Evolutionary conservation across 2,797 vertebrate genomes (phyloP), one percentile per base, ranked within the genome.

Genomic region (Karalla daura): DNA sequence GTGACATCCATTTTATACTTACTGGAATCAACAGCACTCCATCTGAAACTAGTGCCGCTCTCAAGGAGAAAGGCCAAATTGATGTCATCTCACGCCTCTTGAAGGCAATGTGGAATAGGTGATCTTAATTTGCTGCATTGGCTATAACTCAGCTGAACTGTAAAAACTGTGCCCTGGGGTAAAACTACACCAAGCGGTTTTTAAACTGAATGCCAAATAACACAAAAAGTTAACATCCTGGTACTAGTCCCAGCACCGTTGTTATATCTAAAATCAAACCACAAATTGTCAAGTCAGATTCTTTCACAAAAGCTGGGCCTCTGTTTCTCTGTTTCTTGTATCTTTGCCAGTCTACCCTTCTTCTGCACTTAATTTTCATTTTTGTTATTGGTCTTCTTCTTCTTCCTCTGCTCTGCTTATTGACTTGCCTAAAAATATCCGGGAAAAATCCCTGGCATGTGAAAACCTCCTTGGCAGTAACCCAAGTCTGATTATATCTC

Each of bases 41-140:
- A 15, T 55, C 39, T 37, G 35, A 63, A 33, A 67, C 25, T 24
- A 40, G 59, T 11, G 37, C 30, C 33, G 50, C 47, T 35, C 27
- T 61, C 40, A 67, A 69, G 66, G 64, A 45, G 72, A 81, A 69
- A 51, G 58, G 36, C 18, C 23, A 74, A 63, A 67, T 39, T 56
- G 43, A 47, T 55, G 53, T 51, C 39, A 62, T 58, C 24, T 36
- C 27, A 33, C 44, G 21, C 40, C 15, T 59, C 40, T 58, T 74
- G 2, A 40, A 47, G 51, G 39, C 15, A 54, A 41, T 28, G 44
- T 30, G 43, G 35, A 14, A 32, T 17, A 45, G 36, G 15, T 63
- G 36, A 74, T 64, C 27, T 58, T 55, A 39, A 78, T 76, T 59
- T 63, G 62, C 35, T 54, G 12, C 21, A 40, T 15, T 60, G 20